These are phyloP conservation scores for Parnassius orleans DNA, from an alignment of 2,888 invertebrate species.

Conservation along the genomic window DNA sequence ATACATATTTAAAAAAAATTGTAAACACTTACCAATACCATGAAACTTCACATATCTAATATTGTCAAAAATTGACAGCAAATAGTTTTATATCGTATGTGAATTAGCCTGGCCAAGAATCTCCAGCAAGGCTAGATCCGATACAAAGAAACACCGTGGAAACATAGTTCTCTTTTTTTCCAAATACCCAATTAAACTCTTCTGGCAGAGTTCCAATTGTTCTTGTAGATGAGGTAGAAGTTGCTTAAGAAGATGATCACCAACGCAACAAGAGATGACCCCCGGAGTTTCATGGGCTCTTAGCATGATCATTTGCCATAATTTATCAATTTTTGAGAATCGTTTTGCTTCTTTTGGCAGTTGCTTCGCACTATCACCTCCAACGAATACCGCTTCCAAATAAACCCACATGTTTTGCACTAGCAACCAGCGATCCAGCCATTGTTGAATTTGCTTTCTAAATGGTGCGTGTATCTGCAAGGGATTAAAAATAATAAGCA, in stretches of 20 bases:
- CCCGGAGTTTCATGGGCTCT: slow-evolving; percentile 97
- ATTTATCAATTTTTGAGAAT: slow-evolving; percentile 98
- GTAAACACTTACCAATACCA: slow-evolving; percentile 83
- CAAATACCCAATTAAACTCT: slow-evolving; percentile 96
- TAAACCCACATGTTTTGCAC: slow-evolving; percentile 99
- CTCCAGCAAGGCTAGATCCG: slow-evolving; percentile 94
- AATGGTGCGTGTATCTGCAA: slow-evolving; percentile 96
- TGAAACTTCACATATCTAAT: slow-evolving; percentile 96
- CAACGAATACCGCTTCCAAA: slow-evolving; percentile 98
- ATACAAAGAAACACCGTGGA: slow-evolving; percentile 96
- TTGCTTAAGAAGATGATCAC: slow-evolving; percentile 95
- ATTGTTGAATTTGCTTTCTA: slow-evolving; percentile 96
- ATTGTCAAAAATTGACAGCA: slow-evolving; percentile 97
- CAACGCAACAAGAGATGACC: slow-evolving; percentile 97
- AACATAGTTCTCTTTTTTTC: slow-evolving; percentile 96
- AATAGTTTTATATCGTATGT: slow-evolving; percentile 96
- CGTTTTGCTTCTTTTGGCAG: slow-evolving; percentile 83
- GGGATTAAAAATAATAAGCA: no score
- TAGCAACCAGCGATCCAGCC: slow-evolving; percentile 97
- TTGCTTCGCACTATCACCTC: slow-evolving; percentile 98
- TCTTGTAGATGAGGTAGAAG: slow-evolving; percentile 96
- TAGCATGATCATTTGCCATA: slow-evolving; percentile 99
- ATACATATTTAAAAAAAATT: no score
- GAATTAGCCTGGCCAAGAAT: slow-evolving; percentile 96
- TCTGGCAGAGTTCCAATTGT: slow-evolving; percentile 97